A percentile compares a stretch with the other conserved stretches of the same genome.
phyloP scores from a whole-genome alignment of 2,113 vertebrate species.

The Pseudolaguvia tuberculata region DNA sequence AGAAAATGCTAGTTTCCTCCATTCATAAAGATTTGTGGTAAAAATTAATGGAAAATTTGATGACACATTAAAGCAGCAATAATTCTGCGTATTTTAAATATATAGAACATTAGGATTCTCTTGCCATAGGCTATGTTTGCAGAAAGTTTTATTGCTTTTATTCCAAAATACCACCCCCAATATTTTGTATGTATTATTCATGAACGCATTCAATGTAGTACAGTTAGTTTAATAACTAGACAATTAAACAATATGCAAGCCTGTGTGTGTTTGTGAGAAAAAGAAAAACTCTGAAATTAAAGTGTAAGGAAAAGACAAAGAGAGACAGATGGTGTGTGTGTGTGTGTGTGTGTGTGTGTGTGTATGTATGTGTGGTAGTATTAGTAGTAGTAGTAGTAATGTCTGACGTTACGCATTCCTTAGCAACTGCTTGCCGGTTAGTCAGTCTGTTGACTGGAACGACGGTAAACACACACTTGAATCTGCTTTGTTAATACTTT shows the following conservation, averaged over 20 bases:
- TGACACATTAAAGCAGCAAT: neutral
- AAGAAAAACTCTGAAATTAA: neutral
- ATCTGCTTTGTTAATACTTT: neutral
- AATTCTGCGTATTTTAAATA: neutral
- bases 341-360: too few species aligned
- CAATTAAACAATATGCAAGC: neutral
- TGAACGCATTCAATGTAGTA: neutral
- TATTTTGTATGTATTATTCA: neutral
- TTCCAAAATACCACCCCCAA: neutral
- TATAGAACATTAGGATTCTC: neutral
- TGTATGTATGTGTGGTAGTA: neutral
- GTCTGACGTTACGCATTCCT: conserved; percentile 13
- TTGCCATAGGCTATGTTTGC: neutral
- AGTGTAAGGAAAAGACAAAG: neutral
- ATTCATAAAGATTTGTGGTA: too few species aligned
- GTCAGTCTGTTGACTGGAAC: conserved; percentile 27
- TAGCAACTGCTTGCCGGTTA: conserved; percentile 42
- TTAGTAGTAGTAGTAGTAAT: too few species aligned
- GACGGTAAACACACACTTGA: neutral
- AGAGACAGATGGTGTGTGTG: conserved; percentile 1
- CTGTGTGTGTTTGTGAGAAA: neutral
- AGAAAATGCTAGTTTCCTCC: neutral
- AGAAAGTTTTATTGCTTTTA: neutral
- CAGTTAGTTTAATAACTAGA: neutral
- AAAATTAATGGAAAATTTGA: neutral